A percentile compares a stretch with the other conserved stretches of the same genome.
phyloP scores from a whole-genome alignment of 2,888 invertebrate species.

The Diloba caeruleocephala region DNA sequence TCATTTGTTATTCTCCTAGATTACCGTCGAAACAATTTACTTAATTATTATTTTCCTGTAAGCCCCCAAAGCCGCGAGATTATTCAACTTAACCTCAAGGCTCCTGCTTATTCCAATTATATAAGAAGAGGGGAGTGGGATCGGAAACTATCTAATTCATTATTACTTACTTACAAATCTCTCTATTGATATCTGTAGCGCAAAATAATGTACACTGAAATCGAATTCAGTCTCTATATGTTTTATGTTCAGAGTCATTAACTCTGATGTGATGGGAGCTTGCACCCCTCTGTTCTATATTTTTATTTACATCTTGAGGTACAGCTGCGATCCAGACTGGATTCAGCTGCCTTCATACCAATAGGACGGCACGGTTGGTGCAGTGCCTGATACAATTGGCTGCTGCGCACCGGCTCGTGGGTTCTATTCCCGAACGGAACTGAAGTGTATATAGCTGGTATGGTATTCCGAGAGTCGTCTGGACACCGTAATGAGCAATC shows the following conservation, averaged over 20 bases:
- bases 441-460: too few relatives aligned
- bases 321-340: too few relatives aligned
- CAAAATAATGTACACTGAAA: conserved; percentile 6
- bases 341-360: too few relatives aligned
- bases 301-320: too few relatives aligned
- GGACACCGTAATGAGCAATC: too few relatives aligned
- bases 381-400: too few relatives aligned
- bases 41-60: conserved; percentile 11
- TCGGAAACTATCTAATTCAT: conserved; percentile 38
- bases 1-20: background rate
- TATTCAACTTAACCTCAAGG: conserved; percentile 36
- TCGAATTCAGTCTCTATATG: background rate
- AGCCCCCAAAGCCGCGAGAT: conserved; percentile 11
- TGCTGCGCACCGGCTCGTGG: too few relatives aligned
- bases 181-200: background rate
- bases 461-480: too few relatives aligned
- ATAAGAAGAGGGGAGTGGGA: conserved; percentile 26
- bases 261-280: background rate
- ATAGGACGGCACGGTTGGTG: too few relatives aligned
- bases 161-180: conserved; percentile 25
- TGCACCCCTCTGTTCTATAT: too few relatives aligned
- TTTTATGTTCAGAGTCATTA: background rate
- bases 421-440: too few relatives aligned
- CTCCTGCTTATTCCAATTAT: conserved; percentile 44
- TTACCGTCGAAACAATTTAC: conserved; percentile 5